Base-by-base conservation (phyloP, 2,888 invertebrate genomes). In the Noctua janthe region DNA sequence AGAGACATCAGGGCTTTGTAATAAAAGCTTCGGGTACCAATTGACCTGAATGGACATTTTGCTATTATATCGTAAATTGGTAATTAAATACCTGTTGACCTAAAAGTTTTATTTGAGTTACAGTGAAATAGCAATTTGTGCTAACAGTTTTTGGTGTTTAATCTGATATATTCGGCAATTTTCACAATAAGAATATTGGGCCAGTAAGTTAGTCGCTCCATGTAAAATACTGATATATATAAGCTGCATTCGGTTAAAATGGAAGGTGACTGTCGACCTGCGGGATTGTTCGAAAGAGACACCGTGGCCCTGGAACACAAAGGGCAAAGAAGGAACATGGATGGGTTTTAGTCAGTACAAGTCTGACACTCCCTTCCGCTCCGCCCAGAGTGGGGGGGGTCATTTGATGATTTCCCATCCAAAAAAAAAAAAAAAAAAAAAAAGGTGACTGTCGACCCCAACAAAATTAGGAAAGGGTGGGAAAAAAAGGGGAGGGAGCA, bases 1-100 rank as follows among this genome's bases (percentile, higher is more conserved):
- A 69, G n/a, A n/a, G 23, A 23, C 47, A 67, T 47, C 56, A 71
- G 20, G 29, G 72, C 54, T 78, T 74, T 49, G 56, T 71, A 76
- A 76, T 71, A 66, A 77, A 78, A 74, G 49, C 62, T 43, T 11
- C 29, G 7, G 13, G 8, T 39, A 76, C 29, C 62, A 72, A 70
- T 75, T 76, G 49, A 70, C 73, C 75, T 49, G 47, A 56, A 72
- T 79, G 20, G 15, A 71, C 67, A 49, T 73, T 84, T 35, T n/a
- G 66, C 29, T 76, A 70, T 73, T 54, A 66, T 73, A 66, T 71
- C 23, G 73, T 66, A 71, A 84, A 83, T 73, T 54, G 64, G 56
- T 73, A 71, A 73, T 73, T 62, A 84, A 84, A 70, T n/a, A 73
- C 39, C 62, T 78, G 49, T 74, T 83, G 51, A 74, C 64, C 59